Percentiles rank a stretch among this genome's conserved stretches.
Evolutionary conservation across 2,888 invertebrate genomes (phyloP).

Genomic region (Lottia gigantea): DNA sequence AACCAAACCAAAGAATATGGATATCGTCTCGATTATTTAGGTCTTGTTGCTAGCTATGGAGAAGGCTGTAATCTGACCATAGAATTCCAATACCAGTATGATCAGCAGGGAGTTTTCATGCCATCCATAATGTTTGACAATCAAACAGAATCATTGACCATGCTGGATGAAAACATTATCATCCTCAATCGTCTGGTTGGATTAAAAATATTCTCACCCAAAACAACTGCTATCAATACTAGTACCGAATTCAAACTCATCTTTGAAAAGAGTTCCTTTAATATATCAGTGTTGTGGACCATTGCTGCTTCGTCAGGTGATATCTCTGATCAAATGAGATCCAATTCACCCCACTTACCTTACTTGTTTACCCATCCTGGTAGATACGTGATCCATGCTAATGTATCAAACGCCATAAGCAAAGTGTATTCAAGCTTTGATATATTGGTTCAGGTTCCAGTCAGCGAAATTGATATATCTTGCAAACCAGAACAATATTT

Average conservation of each 20-base stretch:
- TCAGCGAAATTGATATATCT: slow-evolving; percentile 33
- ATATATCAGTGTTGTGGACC: slow-evolving; percentile 35
- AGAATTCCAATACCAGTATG: slow-evolving; percentile 46
- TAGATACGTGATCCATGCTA: slow-evolving; percentile 34
- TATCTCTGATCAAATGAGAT: slow-evolving; percentile 26
- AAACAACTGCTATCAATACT: slow-evolving; percentile 22
- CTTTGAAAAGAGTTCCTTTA: slow-evolving; percentile 27
- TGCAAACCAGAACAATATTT: slow-evolving; percentile 33
- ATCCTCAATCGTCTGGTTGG: slow-evolving; percentile 33
- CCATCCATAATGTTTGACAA: slow-evolving; percentile 38
- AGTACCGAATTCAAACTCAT: slow-evolving; percentile 24
- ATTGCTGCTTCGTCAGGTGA: slow-evolving; percentile 23
- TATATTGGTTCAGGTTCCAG: slow-evolving; percentile 40
- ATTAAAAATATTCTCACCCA: slow-evolving; percentile 25
- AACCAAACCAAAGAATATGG: background rate
- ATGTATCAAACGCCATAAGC: slow-evolving; percentile 39
- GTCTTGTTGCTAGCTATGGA: slow-evolving; percentile 50
- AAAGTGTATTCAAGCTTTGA: slow-evolving; percentile 26
- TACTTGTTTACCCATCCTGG: slow-evolving; percentile 41
- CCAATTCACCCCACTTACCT: slow-evolving; percentile 21
- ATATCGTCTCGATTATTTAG: slow-evolving; percentile 12
- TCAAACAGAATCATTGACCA: slow-evolving; percentile 21
- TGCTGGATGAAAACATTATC: slow-evolving; percentile 19
- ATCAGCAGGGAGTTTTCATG: slow-evolving; percentile 38
- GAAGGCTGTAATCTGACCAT: slow-evolving; percentile 47